Evolutionary conservation across 2,888 invertebrate species (phyloP), one percentile per base, ranked within the genome.

Genomic region (Mechanitis mazaeus): DNA sequence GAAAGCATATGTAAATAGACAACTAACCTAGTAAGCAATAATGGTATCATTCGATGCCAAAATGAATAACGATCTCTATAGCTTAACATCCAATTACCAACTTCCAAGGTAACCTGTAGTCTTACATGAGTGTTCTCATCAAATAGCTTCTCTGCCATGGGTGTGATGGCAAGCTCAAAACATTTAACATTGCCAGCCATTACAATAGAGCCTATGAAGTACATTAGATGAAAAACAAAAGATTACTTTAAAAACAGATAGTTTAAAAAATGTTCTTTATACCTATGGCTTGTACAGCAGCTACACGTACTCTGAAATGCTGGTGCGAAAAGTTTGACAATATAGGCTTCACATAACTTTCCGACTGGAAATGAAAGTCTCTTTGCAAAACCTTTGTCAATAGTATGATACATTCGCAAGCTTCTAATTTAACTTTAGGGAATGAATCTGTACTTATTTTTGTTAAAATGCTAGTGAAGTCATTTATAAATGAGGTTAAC

Each of bases 1-100:
- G 6, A 35, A 1, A 55, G n/a, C 2, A 11, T 12, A 57, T 45
- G 35, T 33, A 35, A 31, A 33, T 54, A 47, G 33, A 45, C 33
- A 35, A 61, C 74, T 75, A 85, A 94, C 93, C 97, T 94, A 54
- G 97, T 96, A 45, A 98, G 84, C 3, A 97, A 84, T 11, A 98
- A 83, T 0, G 98, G 98, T 69, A 98, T 90, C 72, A 98, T 92
- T 70, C 94, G 94, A 78, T 95, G 94, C 90, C 96, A 97, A 84
- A 94, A 97, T 0, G 97, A 97, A 78, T 98, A 98, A 70, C 98
- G 90, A 79, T 98, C 97, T 58, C 91, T 91, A 61, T 97, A 92
- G 60, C 93, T 92, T 35, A 95, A 78, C 78, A 97, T 89, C 95
- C 97, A 95, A 54, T 91, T 87, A 3, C 95, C 95, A 0, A 96